A percentile compares a stretch with the other conserved stretches of the same genome.
These are phyloP conservation scores for Mesochorus sp. DNA, from an alignment of 2,888 invertebrate species.

Conservation along the genomic window DNA sequence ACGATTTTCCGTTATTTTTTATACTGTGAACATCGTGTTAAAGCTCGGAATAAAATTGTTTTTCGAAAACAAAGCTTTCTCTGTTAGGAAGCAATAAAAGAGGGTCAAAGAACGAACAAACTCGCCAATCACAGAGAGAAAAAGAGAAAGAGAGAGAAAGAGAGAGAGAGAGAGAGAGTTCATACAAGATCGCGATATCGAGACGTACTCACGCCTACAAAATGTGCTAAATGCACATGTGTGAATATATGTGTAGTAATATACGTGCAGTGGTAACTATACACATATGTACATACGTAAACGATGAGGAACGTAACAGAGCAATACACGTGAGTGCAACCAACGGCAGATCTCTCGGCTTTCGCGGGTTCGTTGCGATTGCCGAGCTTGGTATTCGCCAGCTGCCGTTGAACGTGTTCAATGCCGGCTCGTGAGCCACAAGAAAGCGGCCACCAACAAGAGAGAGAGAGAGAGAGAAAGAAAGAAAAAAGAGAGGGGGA, in stretches of 20 bases:
- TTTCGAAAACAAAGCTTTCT: conserved; percentile 18
- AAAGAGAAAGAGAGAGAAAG: too few relatives aligned
- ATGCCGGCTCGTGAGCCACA: conserved; percentile 77
- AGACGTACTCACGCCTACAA: conserved; percentile 22
- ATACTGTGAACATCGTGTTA: neutral
- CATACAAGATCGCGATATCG: conserved; percentile 31
- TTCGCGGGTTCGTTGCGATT: conserved; percentile 59
- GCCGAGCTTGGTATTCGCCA: conserved; percentile 78
- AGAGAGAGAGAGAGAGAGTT: too few relatives aligned
- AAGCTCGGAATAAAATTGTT: neutral
- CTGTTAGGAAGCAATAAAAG: conserved; percentile 27
- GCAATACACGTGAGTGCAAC: conserved; percentile 28
- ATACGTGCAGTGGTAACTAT: neutral
- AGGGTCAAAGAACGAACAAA: conserved; percentile 37
- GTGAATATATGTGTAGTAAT: neutral
- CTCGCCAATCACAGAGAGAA: conserved; percentile 26
- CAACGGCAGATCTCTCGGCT: conserved; percentile 46
- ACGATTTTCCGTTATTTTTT: neutral
- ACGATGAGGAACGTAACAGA: conserved; percentile 47
- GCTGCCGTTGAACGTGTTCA: conserved; percentile 81
- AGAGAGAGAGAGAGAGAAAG: conserved; percentile 52
- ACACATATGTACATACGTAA: conserved; percentile 12
- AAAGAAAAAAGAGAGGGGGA: conserved; percentile 32
- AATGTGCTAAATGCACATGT: too few relatives aligned
- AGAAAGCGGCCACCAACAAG: conserved; percentile 75